Conservation (phyloP, 2,888 invertebrate genomes). For the Girardia tigrina region DNA sequence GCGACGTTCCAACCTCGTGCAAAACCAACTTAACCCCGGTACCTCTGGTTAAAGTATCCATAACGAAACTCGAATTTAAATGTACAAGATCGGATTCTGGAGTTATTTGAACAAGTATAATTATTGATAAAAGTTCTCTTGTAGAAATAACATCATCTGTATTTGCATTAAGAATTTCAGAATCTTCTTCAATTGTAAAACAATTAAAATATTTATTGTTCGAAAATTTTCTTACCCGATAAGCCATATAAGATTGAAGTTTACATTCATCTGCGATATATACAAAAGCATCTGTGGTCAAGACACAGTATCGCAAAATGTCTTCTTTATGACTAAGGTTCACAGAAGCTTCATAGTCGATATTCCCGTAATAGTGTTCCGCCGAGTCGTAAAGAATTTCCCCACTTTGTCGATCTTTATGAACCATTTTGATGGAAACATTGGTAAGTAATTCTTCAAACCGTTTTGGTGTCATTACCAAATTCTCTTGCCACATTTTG, state of each 20-base stretch:
- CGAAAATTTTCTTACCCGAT: conserved; percentile 25
- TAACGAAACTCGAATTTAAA: conserved; percentile 30
- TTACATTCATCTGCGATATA: conserved; percentile 29
- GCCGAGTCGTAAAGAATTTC: conserved; percentile 34
- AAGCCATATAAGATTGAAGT: background rate
- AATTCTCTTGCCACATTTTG: conserved; percentile 29
- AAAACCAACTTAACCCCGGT: conserved; percentile 33
- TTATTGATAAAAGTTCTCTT: conserved; percentile 28
- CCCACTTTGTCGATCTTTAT: background rate
- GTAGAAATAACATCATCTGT: background rate
- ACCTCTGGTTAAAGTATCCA: conserved; percentile 35
- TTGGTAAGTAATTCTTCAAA: conserved; percentile 24
- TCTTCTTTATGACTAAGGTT: conserved; percentile 26
- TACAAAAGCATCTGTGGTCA: conserved; percentile 24
- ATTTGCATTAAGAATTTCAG: background rate
- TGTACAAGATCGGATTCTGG: conserved; percentile 30
- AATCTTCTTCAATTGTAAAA: conserved; percentile 27
- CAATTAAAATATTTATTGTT: conserved; percentile 33
- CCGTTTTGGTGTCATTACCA: conserved; percentile 29
- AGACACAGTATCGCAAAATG: conserved; percentile 31
- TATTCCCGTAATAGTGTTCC: conserved; percentile 31
- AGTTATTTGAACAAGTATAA: conserved; percentile 29
- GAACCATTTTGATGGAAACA: conserved; percentile 18
- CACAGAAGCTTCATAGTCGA: conserved; percentile 11
- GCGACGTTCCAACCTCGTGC: conserved; percentile 32